These are phyloP conservation scores for Semaprochilodus insignis DNA, from an alignment of 2,797 vertebrate species.

Conservation along the genomic window DNA sequence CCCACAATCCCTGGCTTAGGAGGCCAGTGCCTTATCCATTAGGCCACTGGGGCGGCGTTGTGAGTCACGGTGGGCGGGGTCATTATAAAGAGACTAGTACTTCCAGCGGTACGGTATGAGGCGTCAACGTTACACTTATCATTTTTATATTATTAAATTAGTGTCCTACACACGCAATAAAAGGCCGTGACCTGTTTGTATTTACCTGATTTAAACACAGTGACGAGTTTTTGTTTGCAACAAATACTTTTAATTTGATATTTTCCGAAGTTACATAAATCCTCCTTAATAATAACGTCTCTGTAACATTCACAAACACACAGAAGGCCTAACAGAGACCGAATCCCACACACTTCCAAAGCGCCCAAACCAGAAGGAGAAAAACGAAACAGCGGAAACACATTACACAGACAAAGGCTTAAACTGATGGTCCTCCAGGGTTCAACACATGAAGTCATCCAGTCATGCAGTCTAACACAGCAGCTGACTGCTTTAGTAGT, in stretches of 20 bases:
- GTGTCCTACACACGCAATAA: too few relatives aligned
- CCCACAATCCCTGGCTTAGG: conserved; percentile 66
- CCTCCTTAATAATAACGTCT: not conserved
- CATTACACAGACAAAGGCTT: not conserved
- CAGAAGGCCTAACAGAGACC: not conserved
- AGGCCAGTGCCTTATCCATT: conserved; percentile 67
- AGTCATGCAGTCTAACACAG: not conserved
- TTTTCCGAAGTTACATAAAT: not conserved
- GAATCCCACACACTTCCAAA: not conserved
- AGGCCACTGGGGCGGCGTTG: conserved; percentile 55
- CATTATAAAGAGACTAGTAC: too few relatives aligned
- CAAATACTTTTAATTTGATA: conserved; percentile 10
- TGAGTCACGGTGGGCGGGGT: accelerated
- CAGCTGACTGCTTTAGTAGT: not conserved
- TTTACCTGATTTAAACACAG: not conserved
- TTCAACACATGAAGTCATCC: not conserved
- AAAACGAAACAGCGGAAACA: too few relatives aligned
- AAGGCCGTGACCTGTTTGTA: too few relatives aligned
- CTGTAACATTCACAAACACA: conserved; percentile 1
- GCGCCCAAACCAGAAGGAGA: not conserved
- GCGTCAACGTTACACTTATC: too few relatives aligned
- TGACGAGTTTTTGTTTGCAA: not conserved
- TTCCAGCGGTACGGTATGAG: too few relatives aligned
- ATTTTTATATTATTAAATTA: too few relatives aligned
- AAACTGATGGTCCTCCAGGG: not conserved